These are phyloP conservation scores for Mystacides longicornis DNA, from an alignment of 2,888 invertebrate genomes.

Conservation along the genomic window DNA sequence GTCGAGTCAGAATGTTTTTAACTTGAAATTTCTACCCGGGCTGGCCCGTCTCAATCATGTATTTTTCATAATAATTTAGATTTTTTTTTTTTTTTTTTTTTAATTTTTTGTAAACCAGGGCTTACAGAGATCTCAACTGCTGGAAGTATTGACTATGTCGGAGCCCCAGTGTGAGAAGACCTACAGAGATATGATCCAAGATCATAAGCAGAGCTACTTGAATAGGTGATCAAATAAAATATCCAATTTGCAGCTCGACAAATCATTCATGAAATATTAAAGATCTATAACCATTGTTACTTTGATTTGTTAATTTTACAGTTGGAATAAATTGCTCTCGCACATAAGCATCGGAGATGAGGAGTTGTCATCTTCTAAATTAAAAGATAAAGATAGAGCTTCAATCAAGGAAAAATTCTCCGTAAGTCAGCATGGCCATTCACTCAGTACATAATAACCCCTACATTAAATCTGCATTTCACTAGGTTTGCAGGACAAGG, in stretches of 20 bases:
- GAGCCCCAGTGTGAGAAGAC: conserved; percentile 81
- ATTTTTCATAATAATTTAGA: too few relatives aligned
- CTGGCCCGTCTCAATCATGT: too few relatives aligned
- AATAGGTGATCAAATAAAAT: conserved; percentile 45
- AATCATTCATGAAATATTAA: background rate
- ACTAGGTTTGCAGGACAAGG: too few relatives aligned
- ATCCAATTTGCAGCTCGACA: background rate
- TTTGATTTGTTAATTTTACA: conserved; percentile 37
- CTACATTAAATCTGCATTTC: too few relatives aligned
- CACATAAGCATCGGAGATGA: conserved; percentile 66
- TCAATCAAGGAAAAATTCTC: conserved; percentile 84
- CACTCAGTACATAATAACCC: too few relatives aligned
- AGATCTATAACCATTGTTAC: background rate
- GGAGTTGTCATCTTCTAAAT: conserved; percentile 57
- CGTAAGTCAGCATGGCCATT: too few relatives aligned
- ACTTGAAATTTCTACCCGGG: too few relatives aligned
- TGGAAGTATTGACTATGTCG: conserved; percentile 73
- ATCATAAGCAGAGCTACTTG: conserved; percentile 69
- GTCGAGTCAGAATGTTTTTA: too few relatives aligned
- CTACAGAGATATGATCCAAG: conserved; percentile 80
- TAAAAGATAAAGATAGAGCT: conserved; percentile 80
- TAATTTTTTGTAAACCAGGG: too few relatives aligned
- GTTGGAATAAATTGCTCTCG: conserved; percentile 77
- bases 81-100: too few relatives aligned
- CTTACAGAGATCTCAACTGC: conserved; percentile 72